These are phyloP conservation scores for Imbricaverruca yamaguchii DNA, from an alignment of 2,888 invertebrate species.

Conservation along the genomic window DNA sequence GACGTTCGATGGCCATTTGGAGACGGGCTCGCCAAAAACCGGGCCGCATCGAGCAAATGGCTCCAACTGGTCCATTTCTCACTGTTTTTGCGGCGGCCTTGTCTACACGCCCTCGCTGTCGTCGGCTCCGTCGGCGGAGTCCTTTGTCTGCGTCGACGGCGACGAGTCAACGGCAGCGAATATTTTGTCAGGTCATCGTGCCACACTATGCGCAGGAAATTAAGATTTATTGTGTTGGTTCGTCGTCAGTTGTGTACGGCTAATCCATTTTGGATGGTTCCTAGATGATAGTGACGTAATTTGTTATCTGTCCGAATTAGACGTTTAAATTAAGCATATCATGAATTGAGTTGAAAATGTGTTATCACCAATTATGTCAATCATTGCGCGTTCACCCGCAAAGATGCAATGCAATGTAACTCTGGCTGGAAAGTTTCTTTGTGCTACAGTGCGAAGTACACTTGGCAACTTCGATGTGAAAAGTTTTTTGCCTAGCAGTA, in stretches of 20 bases:
- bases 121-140: background rate
- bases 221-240: background rate
- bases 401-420: too few species aligned
- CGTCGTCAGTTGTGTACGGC: background rate
- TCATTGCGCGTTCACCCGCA: too few species aligned
- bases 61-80: constrained; percentile 11
- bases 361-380: too few species aligned
- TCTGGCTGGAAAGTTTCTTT: too few species aligned
- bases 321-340: too few species aligned
- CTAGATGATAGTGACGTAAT: too few species aligned
- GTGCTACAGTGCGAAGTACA: too few species aligned
- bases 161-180: background rate
- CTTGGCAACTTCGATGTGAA: too few species aligned
- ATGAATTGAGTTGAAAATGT: too few species aligned
- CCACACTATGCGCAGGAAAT: background rate
- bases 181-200: too few species aligned
- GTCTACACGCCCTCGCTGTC: background rate
- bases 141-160: background rate
- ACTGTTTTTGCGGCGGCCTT: constrained; percentile 2
- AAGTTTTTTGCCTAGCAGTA: too few species aligned
- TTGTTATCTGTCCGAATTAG: too few species aligned
- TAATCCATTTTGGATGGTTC: background rate
- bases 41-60: background rate
- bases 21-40: background rate
- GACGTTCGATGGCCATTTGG: constrained; percentile 18